Conservation (phyloP, 2,113 vertebrate species). For the Synodontis membranacea region DNA sequence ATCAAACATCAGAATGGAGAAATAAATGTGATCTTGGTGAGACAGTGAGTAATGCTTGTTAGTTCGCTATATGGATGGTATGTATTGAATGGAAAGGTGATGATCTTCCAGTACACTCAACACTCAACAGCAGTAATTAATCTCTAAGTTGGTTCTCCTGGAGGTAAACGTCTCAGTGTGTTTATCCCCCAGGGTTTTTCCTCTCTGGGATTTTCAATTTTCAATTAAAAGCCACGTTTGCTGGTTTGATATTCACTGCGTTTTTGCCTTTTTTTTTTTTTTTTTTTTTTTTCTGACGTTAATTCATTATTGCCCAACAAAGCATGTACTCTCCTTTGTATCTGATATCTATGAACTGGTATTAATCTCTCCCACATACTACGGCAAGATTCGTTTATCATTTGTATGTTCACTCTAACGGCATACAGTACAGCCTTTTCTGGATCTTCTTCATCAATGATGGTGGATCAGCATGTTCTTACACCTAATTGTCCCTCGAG, state of each 20-base stretch:
- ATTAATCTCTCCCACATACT: not conserved
- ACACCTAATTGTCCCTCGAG: not conserved
- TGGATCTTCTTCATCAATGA: not conserved
- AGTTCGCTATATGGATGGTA: not conserved
- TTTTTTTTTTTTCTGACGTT: not conserved
- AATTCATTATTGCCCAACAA: not conserved
- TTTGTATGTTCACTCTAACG: not conserved
- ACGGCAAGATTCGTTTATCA: not conserved
- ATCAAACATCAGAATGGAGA: not conserved
- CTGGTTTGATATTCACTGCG: not conserved
- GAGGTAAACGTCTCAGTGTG: not conserved
- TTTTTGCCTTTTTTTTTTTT: not conserved
- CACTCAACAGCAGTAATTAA: not conserved
- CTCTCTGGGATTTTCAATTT: not conserved
- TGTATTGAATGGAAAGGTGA: not conserved
- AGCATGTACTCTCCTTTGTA: not conserved
- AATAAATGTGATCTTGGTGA: not conserved
- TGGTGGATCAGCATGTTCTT: not conserved
- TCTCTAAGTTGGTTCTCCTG: not conserved
- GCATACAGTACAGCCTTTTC: not conserved
- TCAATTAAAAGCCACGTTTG: not conserved
- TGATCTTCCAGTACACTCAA: not conserved
- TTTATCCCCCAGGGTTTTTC: constrained; percentile 18
- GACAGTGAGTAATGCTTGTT: not conserved
- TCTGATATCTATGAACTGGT: not conserved